phyloP scores from a whole-genome alignment of 2,113 vertebrate genomes.

The Diphyllodes magnificus region DNA sequence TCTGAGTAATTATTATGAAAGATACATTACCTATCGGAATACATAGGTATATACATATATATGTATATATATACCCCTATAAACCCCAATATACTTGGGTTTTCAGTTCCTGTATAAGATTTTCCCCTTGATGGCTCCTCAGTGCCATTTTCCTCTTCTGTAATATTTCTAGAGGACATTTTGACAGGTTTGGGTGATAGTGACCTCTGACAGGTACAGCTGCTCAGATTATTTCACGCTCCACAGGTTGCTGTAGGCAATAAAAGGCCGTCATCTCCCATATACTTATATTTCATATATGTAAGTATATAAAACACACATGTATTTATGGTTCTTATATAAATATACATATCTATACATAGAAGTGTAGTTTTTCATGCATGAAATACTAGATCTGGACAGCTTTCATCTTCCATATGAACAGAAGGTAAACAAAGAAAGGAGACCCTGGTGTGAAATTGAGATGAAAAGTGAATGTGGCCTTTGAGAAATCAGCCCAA shows the following conservation, averaged over 20 bases:
- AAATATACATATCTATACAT: neutral
- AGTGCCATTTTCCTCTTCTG: neutral
- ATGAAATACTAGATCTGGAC: neutral
- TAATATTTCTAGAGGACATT: neutral
- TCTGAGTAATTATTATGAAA: neutral
- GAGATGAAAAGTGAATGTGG: neutral
- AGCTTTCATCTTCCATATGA: neutral
- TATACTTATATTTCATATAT: neutral
- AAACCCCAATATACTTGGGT: neutral
- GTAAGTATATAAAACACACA: neutral
- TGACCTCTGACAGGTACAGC: neutral
- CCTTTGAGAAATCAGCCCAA: neutral
- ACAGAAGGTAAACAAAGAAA: neutral
- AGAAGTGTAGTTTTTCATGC: neutral
- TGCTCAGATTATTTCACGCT: neutral
- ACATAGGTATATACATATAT: too few relatives aligned
- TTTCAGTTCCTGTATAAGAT: neutral
- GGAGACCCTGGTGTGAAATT: neutral
- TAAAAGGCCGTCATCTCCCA: neutral
- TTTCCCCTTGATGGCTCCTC: neutral
- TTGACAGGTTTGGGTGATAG: neutral
- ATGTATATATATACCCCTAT: neutral
- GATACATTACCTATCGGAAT: neutral
- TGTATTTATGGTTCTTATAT: neutral
- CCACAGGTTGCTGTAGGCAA: neutral